Conservation (phyloP, 2,888 invertebrate genomes). For the Tanypteryx hageni region DNA sequence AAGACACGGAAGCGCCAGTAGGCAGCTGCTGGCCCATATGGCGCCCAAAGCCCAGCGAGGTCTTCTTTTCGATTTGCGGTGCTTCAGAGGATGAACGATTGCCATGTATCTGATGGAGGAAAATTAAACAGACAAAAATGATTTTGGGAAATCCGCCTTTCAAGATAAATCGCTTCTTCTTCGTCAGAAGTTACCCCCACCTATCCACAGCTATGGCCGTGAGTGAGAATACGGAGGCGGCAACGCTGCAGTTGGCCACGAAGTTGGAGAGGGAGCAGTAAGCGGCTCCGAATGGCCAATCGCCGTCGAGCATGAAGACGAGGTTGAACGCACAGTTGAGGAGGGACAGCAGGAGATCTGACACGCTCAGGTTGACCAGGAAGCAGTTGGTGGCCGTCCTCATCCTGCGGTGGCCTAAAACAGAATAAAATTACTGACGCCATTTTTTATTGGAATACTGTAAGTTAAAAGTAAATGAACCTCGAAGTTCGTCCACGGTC, state of each 20-base stretch:
- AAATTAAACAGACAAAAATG: not conserved
- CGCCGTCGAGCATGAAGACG: slow-evolving; percentile 77
- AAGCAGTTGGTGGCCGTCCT: slow-evolving; percentile 79
- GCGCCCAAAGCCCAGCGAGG: slow-evolving; percentile 76
- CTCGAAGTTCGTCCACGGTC: no score
- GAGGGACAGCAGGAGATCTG: slow-evolving; percentile 77
- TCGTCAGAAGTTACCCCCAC: slow-evolving; percentile 71
- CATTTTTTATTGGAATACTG: no score
- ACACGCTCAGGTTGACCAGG: slow-evolving; percentile 77
- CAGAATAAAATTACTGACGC: not conserved
- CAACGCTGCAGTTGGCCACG: slow-evolving; percentile 78
- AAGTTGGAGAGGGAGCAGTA: slow-evolving; percentile 79
- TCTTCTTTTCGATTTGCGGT: slow-evolving; percentile 76
- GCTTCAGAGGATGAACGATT: slow-evolving; percentile 78
- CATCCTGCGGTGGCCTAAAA: slow-evolving; percentile 73
- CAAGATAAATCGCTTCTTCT: not conserved
- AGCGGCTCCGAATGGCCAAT: slow-evolving; percentile 78
- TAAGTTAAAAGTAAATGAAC: no score
- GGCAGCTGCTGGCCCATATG: slow-evolving; percentile 77
- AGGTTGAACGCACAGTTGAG: slow-evolving; percentile 79
- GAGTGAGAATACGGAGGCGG: slow-evolving; percentile 79
- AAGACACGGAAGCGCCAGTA: slow-evolving; percentile 76
- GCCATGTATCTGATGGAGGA: slow-evolving; percentile 77
- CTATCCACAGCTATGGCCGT: slow-evolving; percentile 80
- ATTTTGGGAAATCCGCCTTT: not conserved